Evolutionary conservation across 2,888 invertebrate genomes (phyloP).

Genomic region (Chorisops tibialis): DNA sequence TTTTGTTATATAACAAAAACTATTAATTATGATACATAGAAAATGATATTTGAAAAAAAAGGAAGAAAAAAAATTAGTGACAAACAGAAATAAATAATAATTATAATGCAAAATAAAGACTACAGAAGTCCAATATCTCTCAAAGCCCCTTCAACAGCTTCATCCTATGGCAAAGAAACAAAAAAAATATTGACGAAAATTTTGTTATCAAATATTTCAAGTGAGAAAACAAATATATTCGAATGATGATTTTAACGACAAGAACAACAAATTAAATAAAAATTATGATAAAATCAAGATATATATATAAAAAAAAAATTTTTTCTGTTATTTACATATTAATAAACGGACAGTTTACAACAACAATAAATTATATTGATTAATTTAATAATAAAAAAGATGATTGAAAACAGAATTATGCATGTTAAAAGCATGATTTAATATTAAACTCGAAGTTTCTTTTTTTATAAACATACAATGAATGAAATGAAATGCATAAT

Average conservation of each 20-base stretch:
- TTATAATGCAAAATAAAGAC: conserved; percentile 24
- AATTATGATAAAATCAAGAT: background rate
- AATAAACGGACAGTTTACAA: too few relatives aligned
- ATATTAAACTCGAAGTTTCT: too few relatives aligned
- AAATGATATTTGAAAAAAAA: too few relatives aligned
- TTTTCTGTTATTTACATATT: too few relatives aligned
- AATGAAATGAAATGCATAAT: too few relatives aligned
- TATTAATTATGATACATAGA: background rate
- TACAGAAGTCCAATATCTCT: conserved; percentile 91
- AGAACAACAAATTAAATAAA: too few relatives aligned
- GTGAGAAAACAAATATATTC: background rate
- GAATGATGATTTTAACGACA: background rate
- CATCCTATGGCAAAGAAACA: conserved; percentile 67
- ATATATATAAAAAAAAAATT: too few relatives aligned
- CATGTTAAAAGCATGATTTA: too few relatives aligned
- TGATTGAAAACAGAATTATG: too few relatives aligned
- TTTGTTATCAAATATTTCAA: conserved; percentile 4
- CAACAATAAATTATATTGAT: too few relatives aligned
- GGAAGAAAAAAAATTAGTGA: conserved; percentile 20
- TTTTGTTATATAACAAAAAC: background rate
- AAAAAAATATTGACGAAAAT: conserved; percentile 26
- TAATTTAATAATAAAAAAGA: too few relatives aligned
- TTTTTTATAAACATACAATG: too few relatives aligned
- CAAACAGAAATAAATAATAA: conserved; percentile 20
- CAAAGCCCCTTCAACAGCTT: conserved; percentile 90